Evolutionary conservation across 2,888 invertebrate genomes (phyloP).

Genomic region (Melanotus villosus): DNA sequence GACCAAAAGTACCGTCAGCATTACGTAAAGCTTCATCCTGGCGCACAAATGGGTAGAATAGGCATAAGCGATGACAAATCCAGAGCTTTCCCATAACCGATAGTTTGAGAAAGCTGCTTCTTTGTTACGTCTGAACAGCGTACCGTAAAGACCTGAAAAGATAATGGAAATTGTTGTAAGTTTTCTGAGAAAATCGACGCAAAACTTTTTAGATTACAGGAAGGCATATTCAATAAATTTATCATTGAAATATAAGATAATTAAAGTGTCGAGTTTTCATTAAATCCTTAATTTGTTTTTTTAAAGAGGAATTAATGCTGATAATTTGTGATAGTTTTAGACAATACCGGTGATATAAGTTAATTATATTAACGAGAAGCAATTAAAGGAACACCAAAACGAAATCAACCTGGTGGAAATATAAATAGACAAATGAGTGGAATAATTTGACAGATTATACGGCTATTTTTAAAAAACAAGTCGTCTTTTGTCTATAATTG

Average conservation of each 20-base stretch:
- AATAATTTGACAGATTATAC: neutral
- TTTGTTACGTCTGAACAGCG: constrained; percentile 88
- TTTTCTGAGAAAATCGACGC: too few relatives aligned
- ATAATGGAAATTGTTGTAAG: too few relatives aligned
- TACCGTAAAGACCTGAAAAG: constrained; percentile 84
- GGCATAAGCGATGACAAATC: constrained; percentile 91
- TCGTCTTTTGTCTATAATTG: too few relatives aligned
- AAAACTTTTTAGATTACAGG: too few relatives aligned
- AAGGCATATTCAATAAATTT: too few relatives aligned
- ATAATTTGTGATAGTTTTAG: too few relatives aligned
- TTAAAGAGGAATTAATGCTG: too few relatives aligned
- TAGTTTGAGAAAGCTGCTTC: constrained; percentile 95
- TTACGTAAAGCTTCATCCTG: constrained; percentile 87
- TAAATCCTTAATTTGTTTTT: too few relatives aligned
- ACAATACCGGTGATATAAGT: neutral
- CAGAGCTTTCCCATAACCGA: constrained; percentile 90
- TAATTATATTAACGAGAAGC: constrained; percentile 2
- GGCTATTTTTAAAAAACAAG: neutral
- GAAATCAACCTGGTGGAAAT: neutral
- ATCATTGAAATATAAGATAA: too few relatives aligned
- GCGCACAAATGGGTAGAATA: constrained; percentile 91
- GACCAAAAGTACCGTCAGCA: constrained; percentile 81
- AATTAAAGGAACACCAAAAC: neutral
- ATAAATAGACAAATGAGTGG: constrained; percentile 6
- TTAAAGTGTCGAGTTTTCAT: too few relatives aligned